Evolutionary conservation across 23 tunicate genomes (phyloP).

Genomic region (Corella eumyota): DNA sequence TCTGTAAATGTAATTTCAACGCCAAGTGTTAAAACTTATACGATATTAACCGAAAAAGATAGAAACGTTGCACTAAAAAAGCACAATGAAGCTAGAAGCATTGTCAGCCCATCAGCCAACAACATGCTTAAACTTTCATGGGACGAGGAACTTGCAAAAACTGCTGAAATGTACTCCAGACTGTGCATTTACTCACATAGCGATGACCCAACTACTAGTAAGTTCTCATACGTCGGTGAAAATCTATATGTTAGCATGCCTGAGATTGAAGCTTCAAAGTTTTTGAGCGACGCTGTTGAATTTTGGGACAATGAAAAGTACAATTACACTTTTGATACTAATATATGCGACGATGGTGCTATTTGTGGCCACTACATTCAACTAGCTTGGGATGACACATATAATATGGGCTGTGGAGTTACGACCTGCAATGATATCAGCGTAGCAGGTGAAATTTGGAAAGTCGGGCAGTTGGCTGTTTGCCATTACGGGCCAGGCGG

Average conservation of each 20-base stretch:
- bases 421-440: conserved; percentile 16
- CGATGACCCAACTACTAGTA: conserved; percentile 7
- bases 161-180: conserved; percentile 46
- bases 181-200: conserved; percentile 56
- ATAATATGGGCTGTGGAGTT: conserved; percentile 39
- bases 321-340: conserved; percentile 24
- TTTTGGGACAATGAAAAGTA: conserved; percentile 29
- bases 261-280: neutral
- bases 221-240: conserved; percentile 17
- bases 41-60: conserved; percentile 8
- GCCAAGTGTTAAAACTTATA: no score
- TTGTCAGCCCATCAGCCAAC: conserved; percentile 23
- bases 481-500: conserved; percentile 53
- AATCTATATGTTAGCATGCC: conserved; percentile 16
- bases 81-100: conserved; percentile 39
- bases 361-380: conserved; percentile 42
- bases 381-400: conserved; percentile 45
- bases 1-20: no score
- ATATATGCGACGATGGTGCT: conserved; percentile 8
- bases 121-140: conserved; percentile 50
- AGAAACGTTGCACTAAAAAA: conserved; percentile 8
- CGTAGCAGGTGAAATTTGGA: conserved; percentile 9
- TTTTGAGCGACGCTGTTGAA: conserved; percentile 10
- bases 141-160: conserved; percentile 31
- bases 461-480: conserved; percentile 24